Base-by-base conservation (phyloP, 2,888 invertebrate genomes). In the Portevinia maculata region DNA sequence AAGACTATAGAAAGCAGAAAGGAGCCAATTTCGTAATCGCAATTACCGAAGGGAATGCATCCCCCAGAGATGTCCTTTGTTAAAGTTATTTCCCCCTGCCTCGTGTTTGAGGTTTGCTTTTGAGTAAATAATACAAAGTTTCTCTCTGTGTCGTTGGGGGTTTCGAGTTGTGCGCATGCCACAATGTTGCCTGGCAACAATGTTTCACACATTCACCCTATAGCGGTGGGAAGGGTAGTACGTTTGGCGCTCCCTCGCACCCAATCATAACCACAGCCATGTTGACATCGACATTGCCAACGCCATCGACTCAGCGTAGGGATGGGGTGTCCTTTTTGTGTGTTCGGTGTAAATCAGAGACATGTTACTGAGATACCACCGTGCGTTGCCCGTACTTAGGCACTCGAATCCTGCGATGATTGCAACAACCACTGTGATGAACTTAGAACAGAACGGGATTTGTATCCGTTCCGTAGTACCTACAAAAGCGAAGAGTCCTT, bases 41-140 rank as follows among this genome's bases (percentile, higher is more conserved):
- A 76, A 81, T 81, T 81, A 81, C 79, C 79, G 57, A 57, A 69
- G 79, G 69, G 75, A 75, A 75, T 81, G 81, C 81, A 81, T 81
- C 64, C 81, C 81, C 70, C 21, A 65, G 76, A 70, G 76, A 81
- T 70, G 65, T 76, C 70, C 81, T 81, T 81, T 81, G 76, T 81
- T 70, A 64, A 52, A 76, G 69, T 64, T 64, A 15, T 52, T 30
- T 13, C n/a, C 41, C 37, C 21, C 21, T 13, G 39, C 13, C 60
- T 73, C 48, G 24, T 73, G 48, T 57, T 55, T 69, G 46, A 57
- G 34, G 41, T 55, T 57, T 44, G 73, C 28, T 73, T 64, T 75
- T 70, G 64, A 70, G 75, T 76, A 76, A 81, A 81, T 81, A 81
- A 81, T 19, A 75, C 55, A 44, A 44, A 44, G 44, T 44, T 17